Percentiles rank a stretch among this genome's conserved stretches.
Conservation (phyloP, 2,113 vertebrate genomes). For the Coptodon bakossiorum region DNA sequence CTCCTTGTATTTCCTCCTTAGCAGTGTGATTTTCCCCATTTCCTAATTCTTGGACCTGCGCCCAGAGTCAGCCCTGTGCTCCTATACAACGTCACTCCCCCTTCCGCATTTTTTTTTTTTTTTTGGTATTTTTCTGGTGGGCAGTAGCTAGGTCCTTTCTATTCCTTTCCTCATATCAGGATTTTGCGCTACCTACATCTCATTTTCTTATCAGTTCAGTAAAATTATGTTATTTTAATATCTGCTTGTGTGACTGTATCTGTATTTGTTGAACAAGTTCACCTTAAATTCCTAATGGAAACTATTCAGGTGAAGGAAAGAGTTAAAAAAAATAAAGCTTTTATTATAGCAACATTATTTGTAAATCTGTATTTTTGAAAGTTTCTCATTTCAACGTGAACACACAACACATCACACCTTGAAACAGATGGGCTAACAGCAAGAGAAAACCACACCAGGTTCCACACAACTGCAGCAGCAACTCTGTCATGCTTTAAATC, state of each 20-base stretch:
- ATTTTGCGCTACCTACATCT: neutral
- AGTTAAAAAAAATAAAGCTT: neutral
- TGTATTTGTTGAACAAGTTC: neutral
- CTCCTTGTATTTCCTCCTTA: neutral
- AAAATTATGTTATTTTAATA: neutral
- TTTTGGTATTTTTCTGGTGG: neutral
- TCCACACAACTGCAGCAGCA: neutral
- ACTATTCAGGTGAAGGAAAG: neutral
- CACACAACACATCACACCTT: neutral
- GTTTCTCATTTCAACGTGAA: neutral
- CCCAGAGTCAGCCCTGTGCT: rapidly evolving
- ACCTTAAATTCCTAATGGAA: neutral
- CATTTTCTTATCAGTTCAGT: neutral
- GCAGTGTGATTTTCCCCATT: neutral
- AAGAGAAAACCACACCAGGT: neutral
- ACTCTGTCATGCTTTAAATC: neutral
- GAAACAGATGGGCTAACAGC: neutral
- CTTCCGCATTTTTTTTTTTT: neutral
- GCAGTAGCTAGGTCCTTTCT: neutral
- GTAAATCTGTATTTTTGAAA: neutral
- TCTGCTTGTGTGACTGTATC: neutral
- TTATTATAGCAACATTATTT: neutral
- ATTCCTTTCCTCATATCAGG: neutral
- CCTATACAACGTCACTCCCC: rapidly evolving
- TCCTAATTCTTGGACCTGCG: neutral